Evolutionary conservation across 2,888 invertebrate species (phyloP), one percentile per base, ranked within the genome.

Genomic region (Marronus borbonicus): DNA sequence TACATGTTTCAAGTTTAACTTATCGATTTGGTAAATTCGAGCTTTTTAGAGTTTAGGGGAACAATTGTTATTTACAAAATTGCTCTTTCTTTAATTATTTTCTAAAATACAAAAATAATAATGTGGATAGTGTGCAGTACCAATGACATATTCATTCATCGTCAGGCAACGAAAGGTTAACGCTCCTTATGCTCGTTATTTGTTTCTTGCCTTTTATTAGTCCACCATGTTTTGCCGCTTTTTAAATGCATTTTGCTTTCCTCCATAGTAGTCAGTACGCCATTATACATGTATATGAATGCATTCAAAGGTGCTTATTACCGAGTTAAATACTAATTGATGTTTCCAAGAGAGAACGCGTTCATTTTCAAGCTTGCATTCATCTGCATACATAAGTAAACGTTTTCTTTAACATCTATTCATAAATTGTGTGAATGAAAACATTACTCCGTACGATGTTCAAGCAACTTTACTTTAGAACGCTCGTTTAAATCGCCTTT

Each of bases 71-170:
- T 5, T 36, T 36, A 36, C 31, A 36, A 5, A 36, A 36, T 36
- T 36, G 5, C 31, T 36, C 31, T 36, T 36, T 36, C 5, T 36
- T 36, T 0, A 36, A 36, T 36, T 36, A 36, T 5, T 5, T 36
- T 36, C 5, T 36, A 5, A 36, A 36, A 36, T 5, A 5, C 31
- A 36, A 36, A 36, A 36, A 36, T 36, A 36, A 36, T 36, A 36
- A 24, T 36, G 31, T 3, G 31, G 5, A 5, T 36, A 36, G 5
- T 36, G 31, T 36, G 31, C 5, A 36, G 31, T 36, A 31, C 49
- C 12, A 39, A 72, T 72, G 55, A 64, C 77, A 36, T 74, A 50
- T 65, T 74, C 65, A 65, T 77, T 77, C 72, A 74, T 77, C 64
- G 5, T 77, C 39, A 52, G 62, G 64, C 24, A 64, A 36, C 65